Conservation (phyloP, 1,140 invertebrate genomes). For the Aradophagus sp. region DNA sequence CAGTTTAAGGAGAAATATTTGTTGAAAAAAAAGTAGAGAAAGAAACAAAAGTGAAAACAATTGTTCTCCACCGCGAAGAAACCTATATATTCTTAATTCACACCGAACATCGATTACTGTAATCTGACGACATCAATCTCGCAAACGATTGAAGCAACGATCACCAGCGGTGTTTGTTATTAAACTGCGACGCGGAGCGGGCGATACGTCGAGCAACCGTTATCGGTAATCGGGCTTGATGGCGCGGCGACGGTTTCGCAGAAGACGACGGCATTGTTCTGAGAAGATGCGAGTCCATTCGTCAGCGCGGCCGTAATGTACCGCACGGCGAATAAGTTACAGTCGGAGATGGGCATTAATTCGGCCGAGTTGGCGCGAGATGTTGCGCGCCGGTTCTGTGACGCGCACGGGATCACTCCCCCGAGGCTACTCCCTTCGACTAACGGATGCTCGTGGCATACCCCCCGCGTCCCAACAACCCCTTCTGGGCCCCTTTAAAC, state of each 20-base stretch:
- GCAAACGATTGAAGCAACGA: too few species aligned
- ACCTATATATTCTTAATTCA: too few species aligned
- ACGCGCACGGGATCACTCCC: slow-evolving; percentile 65
- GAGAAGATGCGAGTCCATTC: slow-evolving; percentile 64
- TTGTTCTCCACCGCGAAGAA: too few species aligned
- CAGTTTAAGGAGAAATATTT: too few species aligned
- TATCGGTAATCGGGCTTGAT: slow-evolving; percentile 43
- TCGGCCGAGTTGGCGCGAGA: slow-evolving; percentile 65
- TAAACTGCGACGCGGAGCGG: not conserved
- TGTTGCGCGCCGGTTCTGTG: slow-evolving; percentile 44
- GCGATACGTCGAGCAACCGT: slow-evolving; percentile 21
- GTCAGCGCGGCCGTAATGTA: slow-evolving; percentile 67
- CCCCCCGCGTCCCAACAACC: not conserved
- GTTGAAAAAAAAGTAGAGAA: too few species aligned
- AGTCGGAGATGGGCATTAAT: slow-evolving; percentile 70
- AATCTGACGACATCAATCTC: too few species aligned
- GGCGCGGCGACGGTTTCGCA: slow-evolving; percentile 23
- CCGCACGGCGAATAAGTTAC: slow-evolving; percentile 67
- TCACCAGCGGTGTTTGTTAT: slow-evolving; percentile 6
- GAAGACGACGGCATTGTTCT: slow-evolving; percentile 55
- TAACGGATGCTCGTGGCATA: slow-evolving; percentile 67
- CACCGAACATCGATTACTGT: too few species aligned
- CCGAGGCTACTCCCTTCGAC: slow-evolving; percentile 66
- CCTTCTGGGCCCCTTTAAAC: too few species aligned
- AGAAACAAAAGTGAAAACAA: too few species aligned